phyloP scores from a whole-genome alignment of 1,140 invertebrate species.

The Aphis gossypii region DNA sequence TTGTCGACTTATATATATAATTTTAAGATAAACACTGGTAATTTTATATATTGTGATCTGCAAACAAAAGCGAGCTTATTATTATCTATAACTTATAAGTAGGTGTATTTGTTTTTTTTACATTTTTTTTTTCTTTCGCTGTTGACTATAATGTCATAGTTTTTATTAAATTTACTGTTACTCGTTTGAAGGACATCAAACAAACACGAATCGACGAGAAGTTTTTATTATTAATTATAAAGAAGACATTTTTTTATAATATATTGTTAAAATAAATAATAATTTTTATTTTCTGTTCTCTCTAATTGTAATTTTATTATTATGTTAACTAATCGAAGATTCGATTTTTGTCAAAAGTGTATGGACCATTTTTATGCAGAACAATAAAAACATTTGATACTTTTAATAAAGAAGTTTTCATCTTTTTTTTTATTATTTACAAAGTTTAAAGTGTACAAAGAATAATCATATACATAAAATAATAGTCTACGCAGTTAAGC shows the following conservation, averaged over 20 bases:
- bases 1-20: too few species aligned
- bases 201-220: neutral
- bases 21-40: neutral
- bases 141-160: too few species aligned
- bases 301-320: neutral
- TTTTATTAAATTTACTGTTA: neutral
- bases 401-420: neutral
- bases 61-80: neutral
- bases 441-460: constrained; percentile 45
- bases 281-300: neutral
- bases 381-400: neutral
- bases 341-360: neutral
- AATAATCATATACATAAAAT: constrained; percentile 48
- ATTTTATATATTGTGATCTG: neutral
- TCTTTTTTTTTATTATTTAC: constrained; percentile 25
- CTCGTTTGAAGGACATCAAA: neutral
- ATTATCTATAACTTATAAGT: neutral
- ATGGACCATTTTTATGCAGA: neutral
- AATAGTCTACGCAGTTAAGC: constrained; percentile 28
- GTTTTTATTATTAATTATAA: too few species aligned
- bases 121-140: too few species aligned
- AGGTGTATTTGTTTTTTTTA: too few species aligned
- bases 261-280: neutral
- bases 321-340: neutral
- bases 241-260: too few species aligned